These are phyloP conservation scores for Gallirallus australis DNA, from an alignment of 2,797 vertebrate genomes.

Conservation along the genomic window DNA sequence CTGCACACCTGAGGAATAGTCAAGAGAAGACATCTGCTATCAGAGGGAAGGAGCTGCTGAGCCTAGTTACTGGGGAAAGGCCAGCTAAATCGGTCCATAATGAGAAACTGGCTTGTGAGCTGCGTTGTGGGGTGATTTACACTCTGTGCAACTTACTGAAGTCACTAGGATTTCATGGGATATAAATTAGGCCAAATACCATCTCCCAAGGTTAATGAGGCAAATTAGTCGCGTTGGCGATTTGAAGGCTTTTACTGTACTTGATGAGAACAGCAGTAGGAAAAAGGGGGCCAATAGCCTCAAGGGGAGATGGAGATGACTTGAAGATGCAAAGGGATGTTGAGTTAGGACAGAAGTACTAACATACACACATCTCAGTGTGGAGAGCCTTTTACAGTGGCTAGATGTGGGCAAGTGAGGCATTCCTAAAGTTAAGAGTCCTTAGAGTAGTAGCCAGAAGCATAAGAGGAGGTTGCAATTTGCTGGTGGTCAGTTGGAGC, in stretches of 20 bases:
- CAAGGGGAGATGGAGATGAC: not conserved
- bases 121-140: not conserved
- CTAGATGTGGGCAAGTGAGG: not conserved
- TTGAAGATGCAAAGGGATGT: not conserved
- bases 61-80: not conserved
- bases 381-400: not conserved
- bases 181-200: not conserved
- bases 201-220: not conserved
- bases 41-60: not conserved
- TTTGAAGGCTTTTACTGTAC: not conserved
- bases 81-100: not conserved
- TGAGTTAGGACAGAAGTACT: not conserved
- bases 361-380: not conserved
- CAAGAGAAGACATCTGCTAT: not conserved
- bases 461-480: not conserved
- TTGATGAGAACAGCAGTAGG: not conserved
- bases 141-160: not conserved
- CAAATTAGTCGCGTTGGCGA: not conserved
- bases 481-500: not conserved
- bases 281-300: not conserved
- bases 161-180: not conserved
- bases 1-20: not conserved
- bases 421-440: not conserved
- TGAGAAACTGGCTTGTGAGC: not conserved
- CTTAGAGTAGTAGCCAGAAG: not conserved